Evolutionary conservation across 2,113 vertebrate species (phyloP), one percentile per base, ranked within the genome.

Genomic region (Peucedramus taeniatus): DNA sequence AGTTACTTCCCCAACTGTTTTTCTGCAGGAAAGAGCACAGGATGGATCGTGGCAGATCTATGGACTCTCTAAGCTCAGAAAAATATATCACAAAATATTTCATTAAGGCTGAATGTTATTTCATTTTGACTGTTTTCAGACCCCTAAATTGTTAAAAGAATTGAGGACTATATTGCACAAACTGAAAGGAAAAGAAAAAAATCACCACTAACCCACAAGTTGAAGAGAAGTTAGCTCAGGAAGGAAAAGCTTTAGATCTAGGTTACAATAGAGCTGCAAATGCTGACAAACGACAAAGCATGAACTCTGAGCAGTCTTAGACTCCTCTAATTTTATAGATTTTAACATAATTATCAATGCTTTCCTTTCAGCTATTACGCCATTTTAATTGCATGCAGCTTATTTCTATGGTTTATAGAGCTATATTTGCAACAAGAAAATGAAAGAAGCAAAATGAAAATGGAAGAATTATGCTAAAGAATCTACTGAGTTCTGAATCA

Each of bases 261-360:
- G 40, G 27, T 87, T 75, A 96, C 57, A 96, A 97, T 39, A 44
- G 68, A 97, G 45, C 83, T 88, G 69, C 87, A 97, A 88, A 92
- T 95, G 83, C 94, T 53, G 88, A 96, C 85, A 96, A 91, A 96
- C 97, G 95, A 98, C 86, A 97, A 97, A 97, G 86, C 3, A 3
- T 94, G 90, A 95, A 87, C 88, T 80, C 59, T 74, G 31, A 96
- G 87, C 76, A 97, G 89, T 79, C 83, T 74, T 94, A 96, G 93
- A 89, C 83, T 96, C 33, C 39, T 93, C 90, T 97, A 96, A 97
- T 72, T 69, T 92, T 98, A 98, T 97, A 97, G 97, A 98, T 97
- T 97, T 97, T 97, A 97, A 97, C 97, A 97, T 98, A 97, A 98
- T 98, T 98, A 98, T 98, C 97, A 98, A 97, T 97, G 91, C 85